phyloP scores from a whole-genome alignment of 2,113 vertebrate species.

The Cinclus cinclus region DNA sequence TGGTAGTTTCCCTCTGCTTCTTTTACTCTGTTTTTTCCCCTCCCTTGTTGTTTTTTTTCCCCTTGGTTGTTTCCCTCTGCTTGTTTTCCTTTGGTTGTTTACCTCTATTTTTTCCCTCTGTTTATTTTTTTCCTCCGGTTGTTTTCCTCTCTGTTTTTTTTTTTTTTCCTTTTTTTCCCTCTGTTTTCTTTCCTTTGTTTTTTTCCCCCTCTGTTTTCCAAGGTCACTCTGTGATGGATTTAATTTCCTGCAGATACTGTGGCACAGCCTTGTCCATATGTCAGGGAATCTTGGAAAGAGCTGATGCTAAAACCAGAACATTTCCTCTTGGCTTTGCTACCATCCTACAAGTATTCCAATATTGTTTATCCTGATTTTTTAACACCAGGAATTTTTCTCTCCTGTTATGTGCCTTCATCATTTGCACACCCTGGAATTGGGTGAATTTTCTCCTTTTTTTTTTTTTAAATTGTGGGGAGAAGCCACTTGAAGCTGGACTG shows the following conservation, averaged over 20 bases:
- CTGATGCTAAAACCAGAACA: fast-evolving
- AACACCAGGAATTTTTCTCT: background rate
- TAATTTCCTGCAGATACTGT: background rate
- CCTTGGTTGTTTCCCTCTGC: background rate
- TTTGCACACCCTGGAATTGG: background rate
- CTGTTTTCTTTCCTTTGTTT: too few species aligned
- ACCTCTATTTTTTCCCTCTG: too few species aligned
- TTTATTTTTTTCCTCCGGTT: background rate
- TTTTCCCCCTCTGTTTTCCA: too few species aligned
- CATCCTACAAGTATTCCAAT: too few species aligned
- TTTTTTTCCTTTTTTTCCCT: too few species aligned
- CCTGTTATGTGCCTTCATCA: background rate
- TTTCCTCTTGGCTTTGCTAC: too few species aligned
- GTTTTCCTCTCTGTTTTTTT: too few species aligned
- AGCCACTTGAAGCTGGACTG: background rate
- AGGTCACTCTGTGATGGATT: background rate
- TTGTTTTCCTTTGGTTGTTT: too few species aligned
- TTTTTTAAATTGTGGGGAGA: background rate
- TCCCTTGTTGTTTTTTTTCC: too few species aligned
- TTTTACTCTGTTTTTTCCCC: too few species aligned
- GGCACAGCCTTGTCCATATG: fast-evolving
- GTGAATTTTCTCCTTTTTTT: background rate
- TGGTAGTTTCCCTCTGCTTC: too few species aligned
- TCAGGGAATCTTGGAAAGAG: background rate
- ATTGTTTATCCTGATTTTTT: background rate